Percentiles rank a stretch among this genome's conserved stretches.
phyloP scores from a whole-genome alignment of 1,140 invertebrate genomes.

The Heliothis virescens region DNA sequence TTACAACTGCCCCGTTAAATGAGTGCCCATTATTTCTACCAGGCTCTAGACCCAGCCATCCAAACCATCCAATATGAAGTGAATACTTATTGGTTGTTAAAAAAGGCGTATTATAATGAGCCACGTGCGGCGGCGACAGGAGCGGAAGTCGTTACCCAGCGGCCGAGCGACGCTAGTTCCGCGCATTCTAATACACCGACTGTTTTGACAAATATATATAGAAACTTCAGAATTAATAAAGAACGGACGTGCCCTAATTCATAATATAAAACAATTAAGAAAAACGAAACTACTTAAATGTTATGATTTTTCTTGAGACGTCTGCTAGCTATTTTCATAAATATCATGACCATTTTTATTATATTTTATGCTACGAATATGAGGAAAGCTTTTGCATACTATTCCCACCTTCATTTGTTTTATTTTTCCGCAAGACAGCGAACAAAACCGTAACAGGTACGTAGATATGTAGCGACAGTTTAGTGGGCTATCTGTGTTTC shows the following conservation, averaged over 20 bases:
- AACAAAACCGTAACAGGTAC: conserved; percentile 14
- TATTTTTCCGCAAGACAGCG: conserved; percentile 16
- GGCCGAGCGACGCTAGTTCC: not conserved
- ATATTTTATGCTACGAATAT: too few relatives aligned
- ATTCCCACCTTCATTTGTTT: conserved; percentile 22
- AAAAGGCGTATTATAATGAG: conserved; percentile 25
- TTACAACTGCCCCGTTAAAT: too few relatives aligned
- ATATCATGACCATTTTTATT: too few relatives aligned
- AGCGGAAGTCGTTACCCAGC: conserved; percentile 32
- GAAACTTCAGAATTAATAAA: too few relatives aligned
- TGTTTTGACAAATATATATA: conserved; percentile 28
- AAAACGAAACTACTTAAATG: too few relatives aligned
- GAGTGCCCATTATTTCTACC: not conserved
- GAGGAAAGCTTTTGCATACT: not conserved
- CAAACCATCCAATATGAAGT: not conserved
- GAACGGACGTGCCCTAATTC: not conserved
- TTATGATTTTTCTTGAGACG: too few relatives aligned
- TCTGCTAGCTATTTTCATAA: too few relatives aligned
- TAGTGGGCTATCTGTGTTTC: conserved; percentile 4
- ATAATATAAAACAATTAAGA: too few relatives aligned
- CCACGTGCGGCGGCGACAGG: conserved; percentile 14
- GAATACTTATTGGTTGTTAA: conserved; percentile 2
- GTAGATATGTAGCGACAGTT: too few relatives aligned
- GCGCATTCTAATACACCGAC: not conserved
- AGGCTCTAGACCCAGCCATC: not conserved